Conservation (phyloP, 2,797 vertebrate genomes). For the Bufotes viridis region DNA sequence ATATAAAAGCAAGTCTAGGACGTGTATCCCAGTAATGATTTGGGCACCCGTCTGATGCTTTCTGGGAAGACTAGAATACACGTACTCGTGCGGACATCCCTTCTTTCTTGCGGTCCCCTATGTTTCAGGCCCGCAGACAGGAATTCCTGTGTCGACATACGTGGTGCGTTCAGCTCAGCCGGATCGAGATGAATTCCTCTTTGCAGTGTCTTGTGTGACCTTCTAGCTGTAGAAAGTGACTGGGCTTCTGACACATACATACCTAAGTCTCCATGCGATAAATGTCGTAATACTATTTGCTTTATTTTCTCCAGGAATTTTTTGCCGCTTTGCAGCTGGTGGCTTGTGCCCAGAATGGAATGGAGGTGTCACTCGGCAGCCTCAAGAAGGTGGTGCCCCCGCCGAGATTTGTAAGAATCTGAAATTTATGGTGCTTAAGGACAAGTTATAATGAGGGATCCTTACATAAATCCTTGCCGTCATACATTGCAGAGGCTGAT, state of each 20-base stretch:
- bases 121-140: neutral
- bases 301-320: constrained; percentile 83
- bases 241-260: neutral
- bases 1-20: no score
- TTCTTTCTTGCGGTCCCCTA: neutral
- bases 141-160: neutral
- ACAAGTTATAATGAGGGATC: no score
- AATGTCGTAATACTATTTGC: neutral
- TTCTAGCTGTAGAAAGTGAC: neutral
- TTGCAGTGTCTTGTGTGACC: neutral
- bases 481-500: no score
- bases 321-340: constrained; percentile 93
- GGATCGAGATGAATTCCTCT: neutral
- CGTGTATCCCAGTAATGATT: no score
- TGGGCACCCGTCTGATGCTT: no score
- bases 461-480: no score
- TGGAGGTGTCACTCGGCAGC: constrained; percentile 91
- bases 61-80: neutral
- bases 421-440: neutral
- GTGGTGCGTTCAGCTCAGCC: neutral
- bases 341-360: constrained; percentile 97
- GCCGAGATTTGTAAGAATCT: constrained; percentile 93
- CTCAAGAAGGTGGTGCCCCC: constrained; percentile 89
- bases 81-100: neutral
- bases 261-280: neutral